Evolutionary conservation across 2,113 vertebrate species (phyloP).

Genomic region (Sitta europaea): DNA sequence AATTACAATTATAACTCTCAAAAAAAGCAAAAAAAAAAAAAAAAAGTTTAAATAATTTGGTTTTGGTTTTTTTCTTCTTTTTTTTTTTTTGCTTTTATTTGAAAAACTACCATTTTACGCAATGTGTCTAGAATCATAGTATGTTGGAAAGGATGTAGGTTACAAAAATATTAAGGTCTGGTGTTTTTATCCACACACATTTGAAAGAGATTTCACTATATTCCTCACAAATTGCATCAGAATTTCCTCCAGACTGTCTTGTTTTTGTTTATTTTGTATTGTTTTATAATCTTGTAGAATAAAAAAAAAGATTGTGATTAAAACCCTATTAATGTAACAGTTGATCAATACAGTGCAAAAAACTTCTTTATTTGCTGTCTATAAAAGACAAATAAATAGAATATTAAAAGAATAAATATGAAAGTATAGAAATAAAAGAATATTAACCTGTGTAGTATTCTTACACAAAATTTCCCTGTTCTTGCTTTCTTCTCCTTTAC

Average conservation of each 20-base stretch:
- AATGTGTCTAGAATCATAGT: background rate
- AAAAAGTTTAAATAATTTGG: background rate
- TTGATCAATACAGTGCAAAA: background rate
- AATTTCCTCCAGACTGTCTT: background rate
- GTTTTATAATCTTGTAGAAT: background rate
- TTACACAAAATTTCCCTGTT: background rate
- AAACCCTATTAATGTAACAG: background rate
- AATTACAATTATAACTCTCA: background rate
- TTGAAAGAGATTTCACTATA: background rate
- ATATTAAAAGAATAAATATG: too few species aligned
- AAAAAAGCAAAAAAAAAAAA: background rate
- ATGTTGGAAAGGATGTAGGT: background rate
- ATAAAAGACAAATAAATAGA: background rate
- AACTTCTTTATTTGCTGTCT: background rate
- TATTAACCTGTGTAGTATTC: background rate
- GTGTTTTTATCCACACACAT: fast-evolving
- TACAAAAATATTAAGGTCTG: background rate
- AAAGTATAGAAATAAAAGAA: too few species aligned
- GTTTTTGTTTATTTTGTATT: background rate
- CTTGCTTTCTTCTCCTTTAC: background rate
- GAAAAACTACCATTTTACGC: background rate
- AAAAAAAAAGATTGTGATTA: background rate
- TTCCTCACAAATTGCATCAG: background rate
- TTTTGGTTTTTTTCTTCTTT: too few species aligned
- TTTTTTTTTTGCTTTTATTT: background rate